Percentiles rank a stretch among this genome's conserved stretches.
Evolutionary conservation across 2,888 invertebrate genomes (phyloP).

Genomic region (Patella ulyssiponensis): DNA sequence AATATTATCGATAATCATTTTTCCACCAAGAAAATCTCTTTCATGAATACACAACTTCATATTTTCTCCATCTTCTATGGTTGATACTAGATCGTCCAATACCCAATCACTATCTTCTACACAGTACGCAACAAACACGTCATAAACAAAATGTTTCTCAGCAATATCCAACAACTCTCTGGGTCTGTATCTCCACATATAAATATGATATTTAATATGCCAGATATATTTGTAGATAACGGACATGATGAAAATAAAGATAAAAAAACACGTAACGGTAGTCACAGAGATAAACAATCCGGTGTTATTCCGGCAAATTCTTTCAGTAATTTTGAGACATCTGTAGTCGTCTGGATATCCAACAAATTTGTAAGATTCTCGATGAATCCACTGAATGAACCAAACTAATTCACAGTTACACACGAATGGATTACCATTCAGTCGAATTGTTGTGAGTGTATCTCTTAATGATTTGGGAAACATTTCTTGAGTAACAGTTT

Average conservation of each 20-base stretch:
- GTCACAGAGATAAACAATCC: background rate
- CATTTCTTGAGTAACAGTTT: background rate
- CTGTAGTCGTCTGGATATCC: background rate
- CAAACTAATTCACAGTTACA: constrained; percentile 76
- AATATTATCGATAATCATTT: constrained; percentile 81
- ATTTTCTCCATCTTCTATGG: constrained; percentile 76
- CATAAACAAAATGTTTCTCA: constrained; percentile 73
- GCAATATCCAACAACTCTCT: constrained; percentile 73
- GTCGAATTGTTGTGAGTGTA: constrained; percentile 70
- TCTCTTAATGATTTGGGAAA: background rate
- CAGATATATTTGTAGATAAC: background rate
- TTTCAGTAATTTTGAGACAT: background rate
- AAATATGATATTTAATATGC: background rate
- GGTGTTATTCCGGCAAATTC: background rate
- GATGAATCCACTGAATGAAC: constrained; percentile 36
- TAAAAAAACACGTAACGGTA: background rate
- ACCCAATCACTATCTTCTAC: constrained; percentile 80
- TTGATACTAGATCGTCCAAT: constrained; percentile 77
- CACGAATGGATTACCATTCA: constrained; percentile 77
- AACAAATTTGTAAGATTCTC: constrained; percentile 5
- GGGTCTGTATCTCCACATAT: background rate
- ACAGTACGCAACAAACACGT: constrained; percentile 82
- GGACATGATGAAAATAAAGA: background rate
- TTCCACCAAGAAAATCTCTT: constrained; percentile 81
- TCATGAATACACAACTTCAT: constrained; percentile 78